These are phyloP conservation scores for Ambastaia sidthimunki DNA, from an alignment of 2,797 vertebrate species.

Conservation along the genomic window DNA sequence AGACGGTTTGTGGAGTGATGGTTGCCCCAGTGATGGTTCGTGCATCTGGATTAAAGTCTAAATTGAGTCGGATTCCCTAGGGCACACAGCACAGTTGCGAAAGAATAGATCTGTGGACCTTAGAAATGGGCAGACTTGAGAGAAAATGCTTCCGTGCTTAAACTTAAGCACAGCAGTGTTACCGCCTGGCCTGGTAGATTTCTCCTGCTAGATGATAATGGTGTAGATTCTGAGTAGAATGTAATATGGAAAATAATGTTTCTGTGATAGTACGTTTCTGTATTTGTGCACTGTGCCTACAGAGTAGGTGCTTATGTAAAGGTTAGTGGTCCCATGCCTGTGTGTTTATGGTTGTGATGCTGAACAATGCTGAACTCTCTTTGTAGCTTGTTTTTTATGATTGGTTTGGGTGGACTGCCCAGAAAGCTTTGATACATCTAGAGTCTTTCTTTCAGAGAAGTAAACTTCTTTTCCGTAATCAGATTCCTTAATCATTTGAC, in stretches of 20 bases:
- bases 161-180: slow-evolving; percentile 2
- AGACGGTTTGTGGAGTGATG: background rate
- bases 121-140: background rate
- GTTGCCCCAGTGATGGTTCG: slow-evolving; percentile 4
- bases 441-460: no score
- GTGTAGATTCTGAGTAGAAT: slow-evolving; percentile 2
- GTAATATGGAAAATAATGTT: background rate
- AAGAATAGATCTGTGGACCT: background rate
- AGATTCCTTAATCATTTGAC: background rate
- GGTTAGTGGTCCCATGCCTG: no score
- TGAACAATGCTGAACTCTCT: no score
- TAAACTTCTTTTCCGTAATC: no score
- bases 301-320: no score
- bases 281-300: no score
- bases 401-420: no score
- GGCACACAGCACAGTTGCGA: background rate
- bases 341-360: no score
- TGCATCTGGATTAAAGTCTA: slow-evolving; percentile 11
- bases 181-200: background rate
- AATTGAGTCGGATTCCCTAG: slow-evolving; percentile 8
- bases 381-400: no score
- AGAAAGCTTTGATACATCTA: no score
- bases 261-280: no score
- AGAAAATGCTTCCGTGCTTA: background rate
- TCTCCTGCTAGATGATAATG: background rate